Evolutionary conservation across 92 coral and sea anemone species (phyloP).

Genomic region (Phymanthus crucifer): DNA sequence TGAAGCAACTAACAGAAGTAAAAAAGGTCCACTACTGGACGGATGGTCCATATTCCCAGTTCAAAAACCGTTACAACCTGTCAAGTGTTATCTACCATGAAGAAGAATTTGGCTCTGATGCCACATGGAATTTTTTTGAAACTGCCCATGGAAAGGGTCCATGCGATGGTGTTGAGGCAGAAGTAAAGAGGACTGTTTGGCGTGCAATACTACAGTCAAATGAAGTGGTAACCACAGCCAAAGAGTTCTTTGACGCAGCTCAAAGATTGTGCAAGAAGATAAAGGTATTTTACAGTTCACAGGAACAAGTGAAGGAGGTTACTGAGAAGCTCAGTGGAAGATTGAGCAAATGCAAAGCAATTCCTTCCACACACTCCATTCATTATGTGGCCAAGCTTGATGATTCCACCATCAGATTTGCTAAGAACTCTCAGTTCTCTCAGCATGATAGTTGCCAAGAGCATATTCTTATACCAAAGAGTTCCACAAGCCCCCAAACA

Average conservation of each 20-base stretch:
- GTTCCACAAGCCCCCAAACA: neutral
- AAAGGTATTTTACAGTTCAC: constrained; percentile 26
- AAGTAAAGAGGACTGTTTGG: constrained; percentile 53
- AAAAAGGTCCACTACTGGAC: constrained; percentile 52
- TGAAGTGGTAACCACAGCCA: constrained; percentile 29
- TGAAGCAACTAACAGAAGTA: constrained; percentile 1
- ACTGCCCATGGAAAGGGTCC: constrained; percentile 68
- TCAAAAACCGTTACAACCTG: constrained; percentile 48
- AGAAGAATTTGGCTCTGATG: constrained; percentile 42
- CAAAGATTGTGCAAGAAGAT: constrained; percentile 25
- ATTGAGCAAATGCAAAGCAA: constrained; percentile 12
- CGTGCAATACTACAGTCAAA: constrained; percentile 39
- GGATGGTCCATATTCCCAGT: constrained; percentile 58
- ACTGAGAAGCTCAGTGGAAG: constrained; percentile 6
- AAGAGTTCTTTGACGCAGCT: constrained; percentile 25
- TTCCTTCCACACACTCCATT: constrained; percentile 25
- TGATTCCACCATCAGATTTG: constrained; percentile 9
- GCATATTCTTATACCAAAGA: constrained; percentile 17
- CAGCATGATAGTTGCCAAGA: constrained; percentile 12
- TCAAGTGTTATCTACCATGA: constrained; percentile 39
- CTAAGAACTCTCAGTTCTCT: constrained; percentile 21
- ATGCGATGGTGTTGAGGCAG: constrained; percentile 50
- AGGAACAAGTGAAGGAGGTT: constrained; percentile 15
- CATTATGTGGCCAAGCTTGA: constrained; percentile 2
- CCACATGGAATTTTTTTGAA: constrained; percentile 52